These are phyloP conservation scores for Cataglyphis hispanica DNA, from an alignment of 1,140 invertebrate genomes.

Conservation along the genomic window DNA sequence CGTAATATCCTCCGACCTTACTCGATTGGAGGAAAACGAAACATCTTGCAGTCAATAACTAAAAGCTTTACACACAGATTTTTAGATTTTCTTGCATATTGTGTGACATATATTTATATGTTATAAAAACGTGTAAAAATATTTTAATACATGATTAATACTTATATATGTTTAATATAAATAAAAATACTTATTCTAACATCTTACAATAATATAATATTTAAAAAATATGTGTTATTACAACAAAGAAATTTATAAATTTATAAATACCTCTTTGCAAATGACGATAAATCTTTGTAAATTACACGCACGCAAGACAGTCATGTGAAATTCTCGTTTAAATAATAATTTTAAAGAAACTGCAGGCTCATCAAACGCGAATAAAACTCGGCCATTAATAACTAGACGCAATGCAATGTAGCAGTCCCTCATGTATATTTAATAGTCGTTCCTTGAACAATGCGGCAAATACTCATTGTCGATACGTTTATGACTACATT, in stretches of 20 bases:
- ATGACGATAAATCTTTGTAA: background rate
- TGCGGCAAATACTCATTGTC: conserved; percentile 29
- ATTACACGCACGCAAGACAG: background rate
- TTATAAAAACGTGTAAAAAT: background rate
- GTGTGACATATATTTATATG: background rate
- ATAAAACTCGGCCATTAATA: conserved; percentile 14
- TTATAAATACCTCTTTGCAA: background rate
- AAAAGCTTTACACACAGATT: background rate
- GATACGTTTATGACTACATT: conserved; percentile 22
- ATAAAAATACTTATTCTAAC: background rate
- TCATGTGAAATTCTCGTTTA: background rate
- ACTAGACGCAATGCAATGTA: background rate
- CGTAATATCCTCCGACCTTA: conserved; percentile 73
- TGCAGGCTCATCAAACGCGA: conserved; percentile 35
- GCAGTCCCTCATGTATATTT: conserved; percentile 39
- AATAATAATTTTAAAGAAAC: background rate
- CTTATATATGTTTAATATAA: no score
- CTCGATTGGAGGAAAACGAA: conserved; percentile 66
- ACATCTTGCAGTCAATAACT: conserved; percentile 23
- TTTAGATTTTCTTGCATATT: background rate
- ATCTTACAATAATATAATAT: background rate
- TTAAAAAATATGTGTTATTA: background rate
- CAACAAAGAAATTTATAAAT: background rate
- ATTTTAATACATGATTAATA: background rate
- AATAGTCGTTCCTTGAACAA: conserved; percentile 30